Percentiles rank a stretch among this genome's conserved stretches.
Conservation (phyloP, 53 echinoderm and acorn worm genomes). For the Zoroaster sp. region DNA sequence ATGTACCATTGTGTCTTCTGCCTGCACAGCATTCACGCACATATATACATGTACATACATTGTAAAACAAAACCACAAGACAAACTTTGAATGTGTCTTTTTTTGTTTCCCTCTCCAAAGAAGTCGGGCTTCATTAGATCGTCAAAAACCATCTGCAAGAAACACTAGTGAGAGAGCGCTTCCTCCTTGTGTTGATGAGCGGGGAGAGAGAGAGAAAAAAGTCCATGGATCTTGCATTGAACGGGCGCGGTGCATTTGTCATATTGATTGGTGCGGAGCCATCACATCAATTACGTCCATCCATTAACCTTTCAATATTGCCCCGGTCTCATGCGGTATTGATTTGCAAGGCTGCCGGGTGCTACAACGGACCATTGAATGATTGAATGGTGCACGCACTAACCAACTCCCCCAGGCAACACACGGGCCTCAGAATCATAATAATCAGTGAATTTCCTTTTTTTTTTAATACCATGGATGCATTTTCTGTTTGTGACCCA, state of each 20-base stretch:
- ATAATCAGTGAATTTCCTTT: constrained; percentile 38
- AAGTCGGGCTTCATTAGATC: constrained; percentile 36
- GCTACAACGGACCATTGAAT: constrained; percentile 22
- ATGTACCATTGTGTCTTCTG: neutral
- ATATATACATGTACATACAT: neutral
- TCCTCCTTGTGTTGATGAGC: neutral
- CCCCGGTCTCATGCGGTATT: constrained; percentile 59
- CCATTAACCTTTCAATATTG: constrained; percentile 62
- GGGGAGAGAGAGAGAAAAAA: constrained; percentile 14
- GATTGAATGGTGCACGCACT: constrained; percentile 40
- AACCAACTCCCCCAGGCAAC: neutral
- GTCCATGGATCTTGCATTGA: constrained; percentile 47
- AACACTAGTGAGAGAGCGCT: neutral
- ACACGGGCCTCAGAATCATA: constrained; percentile 33
- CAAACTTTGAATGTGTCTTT: too few relatives aligned
- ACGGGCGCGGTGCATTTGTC: constrained; percentile 57
- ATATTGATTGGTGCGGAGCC: constrained; percentile 64
- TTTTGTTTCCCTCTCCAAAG: too few relatives aligned
- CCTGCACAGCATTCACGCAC: neutral
- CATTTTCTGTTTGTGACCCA: constrained; percentile 40
- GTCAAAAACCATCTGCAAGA: constrained; percentile 22
- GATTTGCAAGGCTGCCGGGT: constrained; percentile 25
- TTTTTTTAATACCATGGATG: constrained; percentile 1
- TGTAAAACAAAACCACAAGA: too few relatives aligned
- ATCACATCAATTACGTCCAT: constrained; percentile 66